Conservation (phyloP, 2,113 vertebrate species). For the Oncorhynchus kisutch region DNA sequence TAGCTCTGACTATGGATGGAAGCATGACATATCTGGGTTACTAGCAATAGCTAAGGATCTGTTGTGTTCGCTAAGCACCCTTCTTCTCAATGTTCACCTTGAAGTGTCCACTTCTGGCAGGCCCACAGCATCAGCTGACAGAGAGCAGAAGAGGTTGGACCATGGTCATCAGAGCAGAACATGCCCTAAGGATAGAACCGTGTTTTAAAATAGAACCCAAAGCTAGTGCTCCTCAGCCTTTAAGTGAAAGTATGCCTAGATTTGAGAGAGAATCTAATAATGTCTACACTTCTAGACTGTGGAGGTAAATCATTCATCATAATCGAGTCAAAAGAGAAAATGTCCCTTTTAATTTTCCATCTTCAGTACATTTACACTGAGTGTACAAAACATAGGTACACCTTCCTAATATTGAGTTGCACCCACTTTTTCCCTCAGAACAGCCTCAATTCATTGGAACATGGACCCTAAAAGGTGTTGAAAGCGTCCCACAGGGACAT, state of each 20-base stretch:
- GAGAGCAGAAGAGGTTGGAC: slow-evolving; percentile 9
- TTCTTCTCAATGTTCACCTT: background rate
- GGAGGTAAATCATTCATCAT: slow-evolving; percentile 22
- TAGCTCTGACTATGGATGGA: too few relatives aligned
- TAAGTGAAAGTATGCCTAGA: slow-evolving; percentile 26
- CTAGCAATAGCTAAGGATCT: too few relatives aligned
- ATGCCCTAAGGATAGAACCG: slow-evolving; percentile 44
- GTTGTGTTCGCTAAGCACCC: background rate
- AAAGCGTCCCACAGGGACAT: too few relatives aligned
- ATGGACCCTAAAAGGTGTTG: too few relatives aligned
- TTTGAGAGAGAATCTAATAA: slow-evolving; percentile 28
- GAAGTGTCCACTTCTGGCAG: background rate
- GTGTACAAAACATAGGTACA: too few relatives aligned
- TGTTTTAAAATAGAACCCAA: slow-evolving; percentile 29
- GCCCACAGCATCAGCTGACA: slow-evolving; percentile 18
- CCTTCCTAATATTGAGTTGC: too few relatives aligned
- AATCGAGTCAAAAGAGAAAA: slow-evolving; percentile 19
- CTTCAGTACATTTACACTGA: slow-evolving; percentile 4
- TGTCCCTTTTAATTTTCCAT: slow-evolving; percentile 21
- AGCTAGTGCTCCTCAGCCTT: background rate
- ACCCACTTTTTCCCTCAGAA: too few relatives aligned
- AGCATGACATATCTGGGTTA: too few relatives aligned
- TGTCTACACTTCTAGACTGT: slow-evolving; percentile 16
- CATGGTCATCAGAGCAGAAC: slow-evolving; percentile 53
- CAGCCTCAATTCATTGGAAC: too few relatives aligned